Conservation (phyloP, 2,113 vertebrate species). For the Prinia subflava region DNA sequence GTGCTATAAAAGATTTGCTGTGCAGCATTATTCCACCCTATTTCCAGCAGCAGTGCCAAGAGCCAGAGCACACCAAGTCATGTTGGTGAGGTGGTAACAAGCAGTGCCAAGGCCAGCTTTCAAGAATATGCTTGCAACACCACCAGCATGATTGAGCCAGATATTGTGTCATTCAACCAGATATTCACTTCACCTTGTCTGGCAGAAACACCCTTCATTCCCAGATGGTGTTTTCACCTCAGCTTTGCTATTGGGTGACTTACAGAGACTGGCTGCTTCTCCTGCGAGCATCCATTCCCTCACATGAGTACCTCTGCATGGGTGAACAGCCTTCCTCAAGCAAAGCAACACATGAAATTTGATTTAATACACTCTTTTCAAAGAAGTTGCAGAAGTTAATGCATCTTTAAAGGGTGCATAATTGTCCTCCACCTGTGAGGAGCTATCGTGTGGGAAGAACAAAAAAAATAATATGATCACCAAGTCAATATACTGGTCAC, state of each 20-base stretch:
- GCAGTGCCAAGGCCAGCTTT: neutral
- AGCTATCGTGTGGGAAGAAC: neutral
- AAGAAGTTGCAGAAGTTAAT: neutral
- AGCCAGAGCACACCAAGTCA: neutral
- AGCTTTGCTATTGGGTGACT: neutral
- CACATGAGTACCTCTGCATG: neutral
- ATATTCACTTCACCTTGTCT: neutral
- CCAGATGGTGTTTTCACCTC: neutral
- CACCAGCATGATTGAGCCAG: neutral
- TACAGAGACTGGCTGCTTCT: neutral
- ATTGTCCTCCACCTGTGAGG: neutral
- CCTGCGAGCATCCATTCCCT: neutral
- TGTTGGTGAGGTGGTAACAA: neutral
- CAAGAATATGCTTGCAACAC: neutral
- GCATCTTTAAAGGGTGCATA: neutral
- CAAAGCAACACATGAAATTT: neutral
- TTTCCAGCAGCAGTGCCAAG: neutral
- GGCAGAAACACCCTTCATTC: neutral
- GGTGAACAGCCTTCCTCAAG: neutral
- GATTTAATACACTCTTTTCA: neutral
- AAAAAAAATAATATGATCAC: rapidly evolving
- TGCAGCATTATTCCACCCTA: neutral
- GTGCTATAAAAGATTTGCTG: neutral
- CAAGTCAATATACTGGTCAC: neutral
- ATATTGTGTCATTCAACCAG: neutral